Evolutionary conservation across 2,888 invertebrate species (phyloP), one percentile per base, ranked within the genome.

Genomic region (Priocnemis perturbator): DNA sequence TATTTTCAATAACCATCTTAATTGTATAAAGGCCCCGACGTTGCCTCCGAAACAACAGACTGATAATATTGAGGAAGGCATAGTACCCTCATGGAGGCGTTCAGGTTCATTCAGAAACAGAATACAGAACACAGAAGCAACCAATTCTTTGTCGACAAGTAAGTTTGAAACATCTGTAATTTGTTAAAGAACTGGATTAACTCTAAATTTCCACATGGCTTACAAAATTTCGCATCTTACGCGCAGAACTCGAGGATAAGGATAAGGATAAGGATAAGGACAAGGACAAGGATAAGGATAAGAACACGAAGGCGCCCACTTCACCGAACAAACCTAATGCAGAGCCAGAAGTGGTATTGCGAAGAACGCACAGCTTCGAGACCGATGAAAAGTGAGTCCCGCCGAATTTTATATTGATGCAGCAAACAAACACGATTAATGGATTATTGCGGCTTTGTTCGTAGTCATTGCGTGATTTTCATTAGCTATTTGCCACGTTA

Each of bases 361-460:
- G 96, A 88, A 92, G 96, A 88, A 95, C 96, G 56, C 95, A 95
- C 88, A 96, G 96, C 90, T 96, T 96, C 88, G 96, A 96, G 89
- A 94, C 95, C 85, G 96, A 96, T 89, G 95, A 95, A 90, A 95
- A 94, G 96, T 96, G 91, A 93, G 95, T 94, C 72, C 62, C 45
- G 55, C 26, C 1, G 30, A 53, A 53, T 53, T 64, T 56, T 30
- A 52, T 60, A 21, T 61, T 59, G 50, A 61, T 1, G 15, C 48
- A 67, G 23, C 14, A 56, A 26, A 60, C 37, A 37, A 45, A 23
- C 69, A 48, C 21, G 57, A 21, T 45, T 56, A 61, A 60, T 64
- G 44, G 19, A 53, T 67, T 65, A 11, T 50, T 20, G 17, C 44
- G 45, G 62, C 68, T 77, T 74, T 15, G 66, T 69, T 66, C 37